Base-by-base conservation (phyloP, 2,797 vertebrate species). In the Pantherophis vulpinus region DNA sequence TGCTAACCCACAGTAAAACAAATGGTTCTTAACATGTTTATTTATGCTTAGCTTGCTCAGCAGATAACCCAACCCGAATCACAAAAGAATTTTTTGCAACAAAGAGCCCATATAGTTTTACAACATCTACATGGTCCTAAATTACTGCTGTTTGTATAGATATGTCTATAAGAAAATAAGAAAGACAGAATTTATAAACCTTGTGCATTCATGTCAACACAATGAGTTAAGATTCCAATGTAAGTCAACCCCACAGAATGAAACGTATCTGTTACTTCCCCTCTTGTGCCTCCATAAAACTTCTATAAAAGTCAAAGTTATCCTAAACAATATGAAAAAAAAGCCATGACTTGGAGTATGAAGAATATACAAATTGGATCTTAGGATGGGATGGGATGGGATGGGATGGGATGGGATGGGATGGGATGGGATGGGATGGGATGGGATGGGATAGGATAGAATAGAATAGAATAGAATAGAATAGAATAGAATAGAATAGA, bases 31-130 rank as follows among this genome's bases (percentile, higher is more conserved):
- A 91, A 70, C 2, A 86, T 91, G 89, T 91, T 91, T 89, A 88
- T 70, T 86, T 90, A 83, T 79, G 58, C 61, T 93, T 95, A 58
- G 66, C 58, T 63, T 27, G 79, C 1, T 0, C 91, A 93, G 94
- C 89, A 94, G 90, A 74, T 93, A 90, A 96, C 90, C 90, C 96
- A 95, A 83, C 95, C 90, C 88, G 60, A 94, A 96, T 96, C 0
- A 0, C 16, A 86, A 92, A 95, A 93, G 55, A 94, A 92, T 94
- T 95, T 83, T 12, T 94, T 94, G 93, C 95, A 95, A 88, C 83
- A 91, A 29, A 91, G 92, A 94, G 91, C 20, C 37, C 59, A 90
- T 29, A 55, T 91, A 90, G 94, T 94, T 97, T 92, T 89, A 79
- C 47, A 92, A 12, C 14, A 91, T 79, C 87, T 89, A 94, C 93